Percentiles rank a stretch among this genome's conserved stretches.
Evolutionary conservation across 2,797 vertebrate genomes (phyloP).

Genomic region (Pangasius macronema): DNA sequence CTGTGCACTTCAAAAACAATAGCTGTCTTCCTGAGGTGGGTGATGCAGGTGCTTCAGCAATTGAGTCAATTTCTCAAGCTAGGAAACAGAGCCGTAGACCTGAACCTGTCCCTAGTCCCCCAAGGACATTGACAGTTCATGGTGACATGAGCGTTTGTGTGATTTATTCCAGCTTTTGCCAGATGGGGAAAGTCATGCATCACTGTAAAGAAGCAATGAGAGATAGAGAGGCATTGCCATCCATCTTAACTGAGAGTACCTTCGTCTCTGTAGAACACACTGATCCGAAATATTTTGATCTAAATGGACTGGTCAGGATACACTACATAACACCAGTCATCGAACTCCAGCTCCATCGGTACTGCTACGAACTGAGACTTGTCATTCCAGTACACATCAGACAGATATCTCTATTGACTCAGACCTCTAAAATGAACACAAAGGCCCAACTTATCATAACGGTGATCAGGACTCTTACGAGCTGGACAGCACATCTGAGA

Average conservation of each 20-base stretch:
- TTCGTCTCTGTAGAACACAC: slow-evolving; percentile 25
- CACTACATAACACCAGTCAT: slow-evolving; percentile 3
- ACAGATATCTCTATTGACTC: not conserved
- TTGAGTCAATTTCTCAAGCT: slow-evolving; percentile 32
- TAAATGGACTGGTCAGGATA: slow-evolving; percentile 9
- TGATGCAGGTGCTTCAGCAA: slow-evolving; percentile 17
- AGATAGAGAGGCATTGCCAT: slow-evolving; percentile 24
- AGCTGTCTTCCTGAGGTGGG: not conserved
- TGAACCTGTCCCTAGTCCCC: slow-evolving; percentile 30
- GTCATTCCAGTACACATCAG: not conserved
- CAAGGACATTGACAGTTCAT: slow-evolving; percentile 37
- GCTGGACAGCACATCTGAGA: slow-evolving; percentile 14
- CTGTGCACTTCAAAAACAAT: not conserved
- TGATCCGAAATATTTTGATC: slow-evolving; percentile 29
- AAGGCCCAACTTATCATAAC: not conserved
- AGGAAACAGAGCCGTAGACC: slow-evolving; percentile 23
- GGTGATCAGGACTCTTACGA: not conserved
- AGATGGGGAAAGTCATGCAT: slow-evolving; percentile 45
- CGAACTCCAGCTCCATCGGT: not conserved
- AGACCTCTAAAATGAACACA: not conserved
- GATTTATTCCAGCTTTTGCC: slow-evolving; percentile 50
- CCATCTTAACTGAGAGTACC: slow-evolving; percentile 36
- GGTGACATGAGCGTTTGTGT: slow-evolving; percentile 45
- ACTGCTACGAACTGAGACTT: not conserved
- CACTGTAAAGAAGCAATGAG: slow-evolving; percentile 43